These are phyloP conservation scores for Mythimna pallens DNA, from an alignment of 2,888 invertebrate species.

Conservation along the genomic window DNA sequence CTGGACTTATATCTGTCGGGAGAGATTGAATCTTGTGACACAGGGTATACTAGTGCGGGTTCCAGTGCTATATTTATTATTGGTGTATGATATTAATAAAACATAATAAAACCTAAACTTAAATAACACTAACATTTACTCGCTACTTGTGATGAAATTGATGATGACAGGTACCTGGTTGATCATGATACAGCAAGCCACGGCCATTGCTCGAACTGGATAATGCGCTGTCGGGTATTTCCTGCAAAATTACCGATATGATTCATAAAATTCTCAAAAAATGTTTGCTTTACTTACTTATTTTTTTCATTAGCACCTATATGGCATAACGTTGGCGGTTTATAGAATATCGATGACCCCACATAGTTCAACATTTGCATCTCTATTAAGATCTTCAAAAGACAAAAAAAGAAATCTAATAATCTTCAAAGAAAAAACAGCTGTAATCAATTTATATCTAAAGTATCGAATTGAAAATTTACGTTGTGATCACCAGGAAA, in stretches of 20 bases:
- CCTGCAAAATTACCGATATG: slow-evolving; percentile 73
- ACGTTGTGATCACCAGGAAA: background rate
- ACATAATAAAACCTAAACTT: too few species aligned
- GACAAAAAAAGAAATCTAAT: background rate
- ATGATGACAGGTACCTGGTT: slow-evolving; percentile 64
- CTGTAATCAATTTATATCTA: too few species aligned
- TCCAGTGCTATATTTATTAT: too few species aligned
- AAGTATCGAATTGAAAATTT: background rate
- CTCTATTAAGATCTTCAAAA: background rate
- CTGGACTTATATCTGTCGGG: too few species aligned
- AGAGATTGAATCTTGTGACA: too few species aligned
- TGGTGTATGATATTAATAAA: too few species aligned
- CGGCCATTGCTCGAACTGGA: slow-evolving; percentile 81
- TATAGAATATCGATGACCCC: background rate
- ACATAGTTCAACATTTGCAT: background rate
- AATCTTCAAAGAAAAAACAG: background rate
- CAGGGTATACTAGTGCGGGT: too few species aligned
- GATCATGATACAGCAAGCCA: slow-evolving; percentile 79
- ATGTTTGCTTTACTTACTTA: slow-evolving; percentile 13
- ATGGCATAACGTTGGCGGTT: background rate
- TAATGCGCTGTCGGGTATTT: slow-evolving; percentile 79
- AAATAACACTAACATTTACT: background rate
- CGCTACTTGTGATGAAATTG: background rate
- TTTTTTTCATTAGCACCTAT: slow-evolving; percentile 25
- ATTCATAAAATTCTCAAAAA: slow-evolving; percentile 55